phyloP scores from a whole-genome alignment of 2,113 vertebrate genomes.

The Halcyon senegalensis region DNA sequence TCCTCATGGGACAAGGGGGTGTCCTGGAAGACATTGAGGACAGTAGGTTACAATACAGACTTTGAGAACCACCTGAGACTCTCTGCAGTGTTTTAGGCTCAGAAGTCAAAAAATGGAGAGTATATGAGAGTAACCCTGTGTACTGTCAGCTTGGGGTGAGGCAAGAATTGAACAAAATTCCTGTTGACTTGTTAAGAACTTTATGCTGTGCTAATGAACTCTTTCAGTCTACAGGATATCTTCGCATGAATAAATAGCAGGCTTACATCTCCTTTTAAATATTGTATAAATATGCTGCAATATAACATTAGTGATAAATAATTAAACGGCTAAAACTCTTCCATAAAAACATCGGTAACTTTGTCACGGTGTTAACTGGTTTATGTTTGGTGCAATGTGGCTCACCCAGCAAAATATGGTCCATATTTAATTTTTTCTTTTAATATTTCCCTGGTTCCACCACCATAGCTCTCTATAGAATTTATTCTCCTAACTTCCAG shows the following conservation, averaged over 20 bases:
- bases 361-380: not conserved
- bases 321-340: not conserved
- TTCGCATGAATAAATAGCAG: conserved; percentile 41
- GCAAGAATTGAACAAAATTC: not conserved
- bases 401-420: not conserved
- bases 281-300: conserved; percentile 28
- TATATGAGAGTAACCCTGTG: not conserved
- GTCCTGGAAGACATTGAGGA: not conserved
- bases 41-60: not conserved
- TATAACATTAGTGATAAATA: conserved; percentile 32
- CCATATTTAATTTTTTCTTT: not conserved
- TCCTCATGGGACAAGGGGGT: not conserved
- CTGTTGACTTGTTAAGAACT: not conserved
- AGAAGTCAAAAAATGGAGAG: not conserved
- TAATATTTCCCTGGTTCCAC: not conserved
- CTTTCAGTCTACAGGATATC: not conserved
- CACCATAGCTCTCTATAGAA: not conserved
- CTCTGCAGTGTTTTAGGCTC: not conserved
- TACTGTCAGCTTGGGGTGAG: not conserved
- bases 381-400: not conserved
- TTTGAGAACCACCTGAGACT: not conserved
- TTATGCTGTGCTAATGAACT: not conserved
- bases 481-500: not conserved
- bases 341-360: not conserved
- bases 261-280: conserved; percentile 36